Base-by-base conservation (phyloP, 2,888 invertebrate genomes). In the Strigamia maritima region DNA sequence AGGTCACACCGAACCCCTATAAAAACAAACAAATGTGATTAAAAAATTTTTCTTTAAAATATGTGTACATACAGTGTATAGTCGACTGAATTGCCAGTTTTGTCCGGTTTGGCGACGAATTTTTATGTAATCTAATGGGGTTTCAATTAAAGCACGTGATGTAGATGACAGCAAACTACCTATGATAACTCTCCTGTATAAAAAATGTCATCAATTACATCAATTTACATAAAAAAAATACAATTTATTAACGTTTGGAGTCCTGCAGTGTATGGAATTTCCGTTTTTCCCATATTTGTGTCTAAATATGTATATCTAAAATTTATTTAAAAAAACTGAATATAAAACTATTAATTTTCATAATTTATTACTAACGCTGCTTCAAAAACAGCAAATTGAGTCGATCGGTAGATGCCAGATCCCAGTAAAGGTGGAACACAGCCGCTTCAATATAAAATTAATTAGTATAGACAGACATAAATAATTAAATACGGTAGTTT, bases 371-470 rank as follows among this genome's bases (percentile, higher is more conserved):
- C 85, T 83, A 83, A 85, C 84, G 83, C 82, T 7, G 83, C 85
- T 82, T 85, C 85, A 83, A 86, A 85, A 1, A 84, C 85, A 76
- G 85, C 85, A 84, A 85, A 85, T 82, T 85, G 85, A n/a, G 83
- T 81, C 8, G 85, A 80, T 74, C 78, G 19, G 78, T 44, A 80
- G 12, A 80, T 79, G n/a, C 85, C 85, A 14, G 85, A 85, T 1
- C 85, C 85, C 83, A 84, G 84, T 4, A 85, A 80, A 26, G 85
- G 85, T 76, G 85, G 85, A 60, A 85, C 83, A 82, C 84, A 85
- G 26, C 85, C 85, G 79, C 85, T 85, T 83, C 31, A n/a, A n/a
- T 31, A 6, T 6, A 31, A 31, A 31, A 31, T 6, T 31, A 31
- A 31, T 31, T 31, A 8, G n/a, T n/a, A n/a, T n/a, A 24, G 12